phyloP scores from a whole-genome alignment of 2,113 vertebrate species.

The Setophaga kirtlandii region DNA sequence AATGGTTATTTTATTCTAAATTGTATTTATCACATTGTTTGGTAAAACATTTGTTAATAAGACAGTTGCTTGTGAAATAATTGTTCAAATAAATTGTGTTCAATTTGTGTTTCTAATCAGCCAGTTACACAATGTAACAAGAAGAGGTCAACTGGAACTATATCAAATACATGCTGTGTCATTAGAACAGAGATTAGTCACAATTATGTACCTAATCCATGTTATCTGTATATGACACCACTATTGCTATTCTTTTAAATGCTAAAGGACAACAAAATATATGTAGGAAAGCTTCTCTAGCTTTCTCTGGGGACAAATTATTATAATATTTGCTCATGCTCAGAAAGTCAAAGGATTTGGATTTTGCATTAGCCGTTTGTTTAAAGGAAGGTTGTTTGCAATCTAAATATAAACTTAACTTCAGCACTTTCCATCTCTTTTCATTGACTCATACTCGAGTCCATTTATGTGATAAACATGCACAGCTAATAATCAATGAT shows the following conservation, averaged over 20 bases:
- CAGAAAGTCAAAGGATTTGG: conserved; percentile 40
- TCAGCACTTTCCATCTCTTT: background rate
- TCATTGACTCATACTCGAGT: conserved; percentile 23
- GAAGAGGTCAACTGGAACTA: conserved; percentile 5
- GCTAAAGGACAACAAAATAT: background rate
- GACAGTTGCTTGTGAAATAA: conserved; percentile 6
- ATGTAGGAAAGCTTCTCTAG: background rate
- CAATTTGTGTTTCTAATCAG: conserved; percentile 48
- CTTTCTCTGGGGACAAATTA: conserved; percentile 23
- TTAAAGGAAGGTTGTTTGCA: conserved; percentile 20
- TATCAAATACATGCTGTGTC: background rate
- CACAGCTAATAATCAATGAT: conserved; percentile 32
- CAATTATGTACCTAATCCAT: conserved; percentile 41
- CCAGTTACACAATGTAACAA: background rate
- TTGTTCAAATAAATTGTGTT: conserved; percentile 10
- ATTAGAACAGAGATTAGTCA: conserved; percentile 37
- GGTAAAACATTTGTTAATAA: background rate
- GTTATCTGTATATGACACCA: background rate
- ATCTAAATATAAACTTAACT: conserved; percentile 40
- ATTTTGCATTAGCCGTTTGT: conserved; percentile 19
- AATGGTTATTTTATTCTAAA: conserved; percentile 27
- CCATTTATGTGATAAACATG: conserved; percentile 28
- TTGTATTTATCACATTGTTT: conserved; percentile 4
- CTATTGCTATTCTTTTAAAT: conserved; percentile 13
- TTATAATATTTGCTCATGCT: conserved; percentile 22